Evolutionary conservation across 2,797 vertebrate species (phyloP), one percentile per base, ranked within the genome.

Genomic region (Alauda arvensis): DNA sequence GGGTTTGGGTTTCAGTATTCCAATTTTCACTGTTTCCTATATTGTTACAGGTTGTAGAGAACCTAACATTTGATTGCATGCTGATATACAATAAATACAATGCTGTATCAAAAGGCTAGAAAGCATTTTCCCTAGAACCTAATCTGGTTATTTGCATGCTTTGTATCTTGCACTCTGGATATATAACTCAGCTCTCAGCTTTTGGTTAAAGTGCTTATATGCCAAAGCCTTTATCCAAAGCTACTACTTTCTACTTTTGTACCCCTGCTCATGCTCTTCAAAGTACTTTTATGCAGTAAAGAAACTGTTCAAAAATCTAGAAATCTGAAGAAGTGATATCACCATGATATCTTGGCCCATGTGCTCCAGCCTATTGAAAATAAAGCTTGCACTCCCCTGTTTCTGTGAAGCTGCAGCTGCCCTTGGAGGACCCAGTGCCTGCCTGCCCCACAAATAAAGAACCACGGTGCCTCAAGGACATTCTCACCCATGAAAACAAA

Each of bases 391-490:
- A 15, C 31, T 76, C 20, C 37, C 75, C 20, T 0, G 3, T 24
- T 37, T 53, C 55, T 23, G 37, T 19, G 37, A 78, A 40, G 16
- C 45, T 59, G 31, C 40, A 65, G 33, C 18, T 1, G 2, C 45
- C 49, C 42, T 69, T 5, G 3, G 33, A 78, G 31, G 28, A 53
- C 21, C 2, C 13, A 19, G 33, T 26, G 18, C 31, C 43, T 19
- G 17, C 14, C 33, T 42, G 48, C 9, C 29, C 31, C 69, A 34
- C 37, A 69, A 53, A 69, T 19, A 66, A 48, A 37, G 52, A 45
- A 66, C 52, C 19, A 21, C 6, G 0, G 11, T 1, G 1, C 33
- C 57, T 66, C 29, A 6, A 5, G 19, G 31, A 62, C 12, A 8
- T 19, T 17, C 5, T 21, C 51, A 77, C 12, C 48, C 28, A 24